Evolutionary conservation across 2,797 vertebrate genomes (phyloP), one percentile per base, ranked within the genome.

Genomic region (Austrolebias charrua): DNA sequence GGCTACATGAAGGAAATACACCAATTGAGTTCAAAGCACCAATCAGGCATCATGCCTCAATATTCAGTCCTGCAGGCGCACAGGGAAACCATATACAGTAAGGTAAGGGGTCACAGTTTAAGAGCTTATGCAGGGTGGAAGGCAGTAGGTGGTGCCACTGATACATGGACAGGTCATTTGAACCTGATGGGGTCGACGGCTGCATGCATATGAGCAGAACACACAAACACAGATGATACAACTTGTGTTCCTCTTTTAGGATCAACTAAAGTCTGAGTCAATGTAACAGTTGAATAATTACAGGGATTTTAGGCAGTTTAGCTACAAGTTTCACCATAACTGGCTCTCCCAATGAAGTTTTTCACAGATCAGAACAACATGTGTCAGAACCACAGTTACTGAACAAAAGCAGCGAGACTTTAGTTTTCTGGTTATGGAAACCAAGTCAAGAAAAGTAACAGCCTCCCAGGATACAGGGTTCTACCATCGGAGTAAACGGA

Each of bases 31-130:
- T 49, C 50, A 79, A 73, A 77, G 77, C 82, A 80, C 78, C 73
- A 59, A 69, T 79, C 19, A 11, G 71, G 63, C 47, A 6, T 64
- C 19, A 20, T 6, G 54, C 62, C 33, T 63, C 56, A 7, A 5
- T 79, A 80, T 83, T 81, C 87, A 80, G 75, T 82, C 63, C 68
- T 42, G 78, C 49, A 63, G 55, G 69, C 57, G 29, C 71, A 59
- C 63, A 60, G 83, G 80, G 86, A 84, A 69, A 84, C 76, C 66
- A 65, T 10, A 42, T 54, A n/a, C n/a, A n/a, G n/a, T n/a, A 60
- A 75, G 65, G 73, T 72, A 62, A 60, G 1, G 43, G 74, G 72
- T 85, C 83, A 83, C 77, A 82, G 83, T 80, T 80, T 28, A 38
- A 38, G 65, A 80, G 61, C 47, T 69, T 29, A 48, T 61, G 33